A percentile compares a stretch with the other conserved stretches of the same genome.
Conservation (phyloP, 1,140 invertebrate species). For the Delia radicum region DNA sequence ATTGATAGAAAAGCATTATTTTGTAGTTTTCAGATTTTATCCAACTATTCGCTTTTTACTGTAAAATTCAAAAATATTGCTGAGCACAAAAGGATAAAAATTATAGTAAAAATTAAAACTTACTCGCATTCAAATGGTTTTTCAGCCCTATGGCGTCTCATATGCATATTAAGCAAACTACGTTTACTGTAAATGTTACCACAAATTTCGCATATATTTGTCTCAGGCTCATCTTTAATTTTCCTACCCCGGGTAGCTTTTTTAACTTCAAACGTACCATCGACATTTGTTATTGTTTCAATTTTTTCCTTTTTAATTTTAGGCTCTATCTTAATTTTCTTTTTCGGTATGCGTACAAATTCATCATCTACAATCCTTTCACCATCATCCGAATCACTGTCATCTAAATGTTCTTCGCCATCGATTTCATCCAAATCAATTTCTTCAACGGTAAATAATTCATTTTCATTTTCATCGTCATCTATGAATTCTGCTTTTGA, state of each 20-base stretch:
- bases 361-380: neutral
- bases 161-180: conserved; percentile 48
- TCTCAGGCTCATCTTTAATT: conserved; percentile 36
- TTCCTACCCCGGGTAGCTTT: conserved; percentile 7
- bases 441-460: conserved; percentile 29
- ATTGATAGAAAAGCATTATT: too few relatives aligned
- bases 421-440: conserved; percentile 18
- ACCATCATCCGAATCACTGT: conserved; percentile 43
- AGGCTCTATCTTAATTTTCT: conserved; percentile 28
- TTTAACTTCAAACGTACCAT: conserved; percentile 28
- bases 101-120: neutral
- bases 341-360: conserved; percentile 11
- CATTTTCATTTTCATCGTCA: conserved; percentile 26
- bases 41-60: too few relatives aligned
- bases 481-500: conserved; percentile 9
- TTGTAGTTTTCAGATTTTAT: too few relatives aligned
- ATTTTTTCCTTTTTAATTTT: conserved; percentile 31
- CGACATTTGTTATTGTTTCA: neutral
- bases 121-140: conserved; percentile 53
- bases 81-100: neutral
- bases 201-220: conserved; percentile 48
- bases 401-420: conserved; percentile 26
- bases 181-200: conserved; percentile 50
- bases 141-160: conserved; percentile 48
- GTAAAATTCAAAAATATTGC: neutral